Base-by-base conservation (phyloP, 2,797 vertebrate genomes). In the Danio tinwini region DNA sequence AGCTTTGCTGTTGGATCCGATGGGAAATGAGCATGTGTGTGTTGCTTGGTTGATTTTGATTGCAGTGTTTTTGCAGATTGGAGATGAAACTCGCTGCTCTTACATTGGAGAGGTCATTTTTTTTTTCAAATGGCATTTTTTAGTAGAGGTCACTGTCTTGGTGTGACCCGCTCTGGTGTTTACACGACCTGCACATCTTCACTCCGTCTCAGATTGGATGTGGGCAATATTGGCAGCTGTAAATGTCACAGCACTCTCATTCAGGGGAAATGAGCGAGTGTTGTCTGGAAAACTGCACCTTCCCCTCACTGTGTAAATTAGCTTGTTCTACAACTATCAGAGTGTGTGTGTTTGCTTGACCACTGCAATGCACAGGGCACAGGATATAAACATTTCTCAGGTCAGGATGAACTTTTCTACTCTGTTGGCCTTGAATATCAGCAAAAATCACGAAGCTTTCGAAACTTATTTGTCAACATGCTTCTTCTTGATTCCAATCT, bases 101-200 rank as follows among this genome's bases (percentile, higher is more conserved):
- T 65, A 56, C 29, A 77, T 73, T 53, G 52, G 44, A 59, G 59
- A 59, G 77, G 72, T 76, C 11, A 14, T 52, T 76, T 39, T 80
- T 50, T 62, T 80, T 71, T 76, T 67, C 16, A 76, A 76, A 76
- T 69, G 78, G 53, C 61, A 73, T 83, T 81, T 81, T n/a, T 61
- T 52, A 17, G 74, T 45, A 55, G 78, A 77, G 47, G 68, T 29
- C 45, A 76, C 10, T 11, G 61, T 67, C 39, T 42, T 29, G 29
- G 13, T 53, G 68, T 68, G 74, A 71, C 42, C 73, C 5, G 52
- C 12, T 67, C 21, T 56, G 17, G 17, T 58, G 0, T 72, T 59
- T 74, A 64, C 56, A 42, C 40, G 49, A 37, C 70, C 45, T 68
- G 5, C 40, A 61, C 45, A 56, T 80, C 40, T 72, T 65, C 59